Conservation (phyloP, 2,888 invertebrate genomes). For the Acanthosepion esculentum region DNA sequence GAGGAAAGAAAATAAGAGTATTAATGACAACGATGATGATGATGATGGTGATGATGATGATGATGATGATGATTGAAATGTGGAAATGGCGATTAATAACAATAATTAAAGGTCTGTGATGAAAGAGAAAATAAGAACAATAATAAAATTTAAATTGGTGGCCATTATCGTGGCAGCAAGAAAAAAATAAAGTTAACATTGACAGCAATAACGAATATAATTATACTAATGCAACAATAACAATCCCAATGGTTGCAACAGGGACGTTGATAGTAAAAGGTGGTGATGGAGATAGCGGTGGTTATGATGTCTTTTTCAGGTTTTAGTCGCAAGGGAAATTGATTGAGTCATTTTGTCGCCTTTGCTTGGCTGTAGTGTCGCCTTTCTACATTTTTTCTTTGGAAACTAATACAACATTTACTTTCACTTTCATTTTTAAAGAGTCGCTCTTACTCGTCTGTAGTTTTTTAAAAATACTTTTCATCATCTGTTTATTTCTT, state of each 20-base stretch:
- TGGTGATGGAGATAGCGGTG: neutral
- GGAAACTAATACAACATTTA: neutral
- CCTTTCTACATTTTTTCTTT: neutral
- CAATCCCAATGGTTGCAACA: slow-evolving; percentile 14
- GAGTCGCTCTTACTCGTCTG: neutral
- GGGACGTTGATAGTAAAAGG: neutral
- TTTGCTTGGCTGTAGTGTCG: neutral
- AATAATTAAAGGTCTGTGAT: neutral
- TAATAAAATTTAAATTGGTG: slow-evolving; percentile 33
- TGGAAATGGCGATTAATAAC: neutral
- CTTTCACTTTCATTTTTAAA: neutral
- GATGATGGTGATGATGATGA: neutral
- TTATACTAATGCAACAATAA: neutral
- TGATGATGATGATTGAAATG: neutral
- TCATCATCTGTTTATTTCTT: too few relatives aligned
- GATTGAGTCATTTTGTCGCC: slow-evolving; percentile 17
- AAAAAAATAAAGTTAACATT: neutral
- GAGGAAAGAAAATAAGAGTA: too few relatives aligned
- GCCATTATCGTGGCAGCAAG: neutral
- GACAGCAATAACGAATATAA: neutral
- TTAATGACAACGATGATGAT: neutral
- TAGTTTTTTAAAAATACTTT: too few relatives aligned
- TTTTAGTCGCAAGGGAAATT: neutral
- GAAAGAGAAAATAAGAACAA: neutral
- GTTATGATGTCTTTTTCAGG: neutral